These are phyloP conservation scores for Diadema setosum DNA, from an alignment of 35 echinoderm and acorn worm species.

Conservation along the genomic window DNA sequence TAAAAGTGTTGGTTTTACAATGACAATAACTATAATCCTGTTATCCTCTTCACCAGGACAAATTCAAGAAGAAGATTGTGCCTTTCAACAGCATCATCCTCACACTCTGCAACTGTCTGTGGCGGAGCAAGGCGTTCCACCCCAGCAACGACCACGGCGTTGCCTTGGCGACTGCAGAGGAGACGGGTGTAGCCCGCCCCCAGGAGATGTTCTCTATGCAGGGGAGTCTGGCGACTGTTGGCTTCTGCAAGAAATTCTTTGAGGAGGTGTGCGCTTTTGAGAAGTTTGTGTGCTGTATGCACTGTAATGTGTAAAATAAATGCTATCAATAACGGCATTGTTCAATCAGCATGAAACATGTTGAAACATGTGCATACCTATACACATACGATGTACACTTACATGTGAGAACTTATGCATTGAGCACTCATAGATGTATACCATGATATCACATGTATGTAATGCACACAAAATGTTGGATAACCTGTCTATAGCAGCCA, in stretches of 20 bases:
- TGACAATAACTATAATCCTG: neutral
- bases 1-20: neutral
- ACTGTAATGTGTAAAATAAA: too few species aligned
- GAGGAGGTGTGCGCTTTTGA: too few species aligned
- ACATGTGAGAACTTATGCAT: too few species aligned
- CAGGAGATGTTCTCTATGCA: conserved; percentile 68
- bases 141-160: conserved; percentile 4
- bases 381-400: too few species aligned
- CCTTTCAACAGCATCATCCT: conserved; percentile 69
- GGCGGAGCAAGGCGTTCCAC: conserved; percentile 76
- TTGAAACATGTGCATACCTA: too few species aligned
- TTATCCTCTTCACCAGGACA: neutral
- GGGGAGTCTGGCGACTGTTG: conserved; percentile 47
- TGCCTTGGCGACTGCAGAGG: conserved; percentile 6
- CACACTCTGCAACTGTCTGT: conserved; percentile 67
- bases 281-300: too few species aligned
- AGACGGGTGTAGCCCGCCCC: conserved; percentile 22
- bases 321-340: too few species aligned
- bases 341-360: too few species aligned
- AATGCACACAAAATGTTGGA: too few species aligned
- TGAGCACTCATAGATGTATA: too few species aligned
- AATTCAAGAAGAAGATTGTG: conserved; percentile 6
- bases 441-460: too few species aligned
- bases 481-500: too few species aligned
- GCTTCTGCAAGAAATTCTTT: conserved; percentile 65